These are phyloP conservation scores for Sander vitreus DNA, from an alignment of 2,113 vertebrate genomes.

Conservation along the genomic window DNA sequence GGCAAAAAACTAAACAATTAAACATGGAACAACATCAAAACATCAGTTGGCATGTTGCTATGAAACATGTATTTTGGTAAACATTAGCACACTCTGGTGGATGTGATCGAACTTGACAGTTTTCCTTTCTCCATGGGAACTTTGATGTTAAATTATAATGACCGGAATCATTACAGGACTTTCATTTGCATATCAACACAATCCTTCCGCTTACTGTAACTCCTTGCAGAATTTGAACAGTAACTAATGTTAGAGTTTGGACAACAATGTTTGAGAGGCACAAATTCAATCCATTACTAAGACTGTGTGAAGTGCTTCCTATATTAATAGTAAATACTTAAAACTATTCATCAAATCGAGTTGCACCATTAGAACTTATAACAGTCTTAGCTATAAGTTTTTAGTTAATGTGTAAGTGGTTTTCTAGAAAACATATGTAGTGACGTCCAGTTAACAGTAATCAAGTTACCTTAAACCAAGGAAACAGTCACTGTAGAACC, in stretches of 20 bases:
- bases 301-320: neutral
- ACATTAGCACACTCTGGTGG: conserved; percentile 23
- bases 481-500: neutral
- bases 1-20: neutral
- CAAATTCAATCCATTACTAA: neutral
- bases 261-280: neutral
- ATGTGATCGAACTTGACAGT: neutral
- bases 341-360: neutral
- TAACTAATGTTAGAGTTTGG: neutral
- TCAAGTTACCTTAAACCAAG: neutral
- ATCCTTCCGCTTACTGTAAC: neutral
- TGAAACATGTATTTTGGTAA: neutral
- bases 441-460: neutral
- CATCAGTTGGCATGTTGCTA: neutral
- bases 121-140: neutral
- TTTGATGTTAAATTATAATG: neutral
- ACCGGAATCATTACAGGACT: neutral
- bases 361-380: neutral
- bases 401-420: neutral
- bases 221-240: neutral
- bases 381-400: neutral
- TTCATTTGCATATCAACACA: neutral
- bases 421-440: neutral
- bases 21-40: neutral
- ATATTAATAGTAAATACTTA: neutral